Percentiles rank a stretch among this genome's conserved stretches.
Conservation (phyloP, 1,140 invertebrate species). For the Drosophila kanapiae region DNA sequence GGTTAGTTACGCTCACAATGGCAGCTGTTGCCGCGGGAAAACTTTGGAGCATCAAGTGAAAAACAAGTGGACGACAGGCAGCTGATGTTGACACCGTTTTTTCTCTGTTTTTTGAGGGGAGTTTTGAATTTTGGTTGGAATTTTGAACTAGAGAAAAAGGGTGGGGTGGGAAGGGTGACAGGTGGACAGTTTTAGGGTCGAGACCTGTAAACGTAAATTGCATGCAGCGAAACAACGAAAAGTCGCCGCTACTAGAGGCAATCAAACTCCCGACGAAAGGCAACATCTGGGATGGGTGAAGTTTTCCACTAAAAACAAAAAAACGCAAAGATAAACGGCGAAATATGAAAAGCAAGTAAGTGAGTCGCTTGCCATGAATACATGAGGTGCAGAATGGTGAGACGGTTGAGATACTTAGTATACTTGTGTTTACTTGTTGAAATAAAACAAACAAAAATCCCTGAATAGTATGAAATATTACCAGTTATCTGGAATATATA, state of each 20-base stretch:
- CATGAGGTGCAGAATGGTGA: neutral
- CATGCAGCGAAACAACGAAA: slow-evolving; percentile 46
- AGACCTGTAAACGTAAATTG: slow-evolving; percentile 64
- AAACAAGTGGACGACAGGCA: slow-evolving; percentile 77
- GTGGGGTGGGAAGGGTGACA: neutral
- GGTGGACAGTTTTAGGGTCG: slow-evolving; percentile 59
- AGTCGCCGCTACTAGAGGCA: slow-evolving; percentile 51
- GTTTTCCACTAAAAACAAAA: slow-evolving; percentile 11
- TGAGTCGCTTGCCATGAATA: slow-evolving; percentile 21
- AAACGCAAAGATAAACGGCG: neutral
- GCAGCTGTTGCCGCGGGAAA: slow-evolving; percentile 64
- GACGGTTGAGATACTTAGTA: neutral
- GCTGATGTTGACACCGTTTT: slow-evolving; percentile 69
- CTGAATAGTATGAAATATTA: too few relatives aligned
- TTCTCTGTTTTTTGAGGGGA: neutral
- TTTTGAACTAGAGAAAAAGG: neutral
- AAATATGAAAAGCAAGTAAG: slow-evolving; percentile 25
- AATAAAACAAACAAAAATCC: neutral
- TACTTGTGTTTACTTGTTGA: neutral
- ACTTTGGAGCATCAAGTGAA: slow-evolving; percentile 75
- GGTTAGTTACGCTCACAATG: slow-evolving; percentile 24
- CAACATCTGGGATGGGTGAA: slow-evolving; percentile 28
- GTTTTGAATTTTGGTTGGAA: slow-evolving; percentile 15
- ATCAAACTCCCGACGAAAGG: slow-evolving; percentile 28
- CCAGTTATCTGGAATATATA: neutral